These are phyloP conservation scores for Podiceps cristatus DNA, from an alignment of 2,113 vertebrate species.

Conservation along the genomic window DNA sequence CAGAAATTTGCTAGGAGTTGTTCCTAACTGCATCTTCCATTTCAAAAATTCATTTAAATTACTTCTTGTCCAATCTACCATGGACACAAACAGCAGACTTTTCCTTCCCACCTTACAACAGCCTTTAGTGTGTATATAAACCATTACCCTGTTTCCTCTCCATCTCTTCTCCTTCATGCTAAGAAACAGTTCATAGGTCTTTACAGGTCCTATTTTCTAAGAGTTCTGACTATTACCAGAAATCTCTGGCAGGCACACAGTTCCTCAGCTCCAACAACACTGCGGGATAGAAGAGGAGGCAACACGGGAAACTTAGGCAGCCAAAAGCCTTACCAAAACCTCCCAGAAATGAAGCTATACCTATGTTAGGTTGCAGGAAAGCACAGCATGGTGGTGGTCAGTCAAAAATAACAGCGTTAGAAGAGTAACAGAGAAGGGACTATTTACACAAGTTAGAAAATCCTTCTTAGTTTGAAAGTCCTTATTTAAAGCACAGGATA, in stretches of 20 bases:
- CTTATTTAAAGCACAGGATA: not conserved
- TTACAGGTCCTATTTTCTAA: not conserved
- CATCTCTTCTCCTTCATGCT: not conserved
- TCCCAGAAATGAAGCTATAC: not conserved
- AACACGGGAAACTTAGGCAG: fast-evolving
- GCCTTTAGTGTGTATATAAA: not conserved
- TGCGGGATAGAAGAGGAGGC: not conserved
- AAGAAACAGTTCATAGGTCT: not conserved
- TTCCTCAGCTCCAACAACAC: not conserved
- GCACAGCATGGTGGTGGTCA: not conserved
- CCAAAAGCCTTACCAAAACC: not conserved
- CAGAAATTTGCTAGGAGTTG: not conserved
- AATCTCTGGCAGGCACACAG: not conserved
- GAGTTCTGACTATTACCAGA: not conserved
- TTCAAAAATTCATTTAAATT: not conserved
- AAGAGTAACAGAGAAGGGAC: not conserved
- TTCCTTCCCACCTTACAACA: not conserved
- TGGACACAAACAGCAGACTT: not conserved
- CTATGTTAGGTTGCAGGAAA: not conserved
- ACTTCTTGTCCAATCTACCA: not conserved
- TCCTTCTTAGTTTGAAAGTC: not conserved
- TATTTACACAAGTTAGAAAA: not conserved
- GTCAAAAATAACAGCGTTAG: not conserved
- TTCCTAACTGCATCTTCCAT: not conserved
- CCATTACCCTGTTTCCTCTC: not conserved